These are phyloP conservation scores for Pyralis farinalis DNA, from an alignment of 2,888 invertebrate species.

Conservation along the genomic window DNA sequence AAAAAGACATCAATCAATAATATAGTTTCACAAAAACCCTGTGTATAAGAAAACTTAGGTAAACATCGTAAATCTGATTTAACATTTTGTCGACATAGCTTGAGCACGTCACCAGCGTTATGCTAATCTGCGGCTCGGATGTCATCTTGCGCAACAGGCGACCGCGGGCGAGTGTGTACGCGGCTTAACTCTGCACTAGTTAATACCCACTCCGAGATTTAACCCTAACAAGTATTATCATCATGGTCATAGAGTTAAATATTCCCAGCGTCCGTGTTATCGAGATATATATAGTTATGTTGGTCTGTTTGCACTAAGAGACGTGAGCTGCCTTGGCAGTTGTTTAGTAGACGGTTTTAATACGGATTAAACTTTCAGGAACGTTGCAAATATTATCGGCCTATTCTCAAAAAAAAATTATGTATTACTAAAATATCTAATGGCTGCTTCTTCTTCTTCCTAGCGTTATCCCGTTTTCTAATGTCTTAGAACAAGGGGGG, in stretches of 20 bases:
- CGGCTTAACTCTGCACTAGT: conserved; percentile 57
- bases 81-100: neutral
- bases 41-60: too few species aligned
- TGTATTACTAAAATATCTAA: too few species aligned
- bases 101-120: conserved; percentile 52
- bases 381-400: too few species aligned
- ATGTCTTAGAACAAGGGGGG: too few species aligned
- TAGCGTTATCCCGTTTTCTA: too few species aligned
- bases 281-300: neutral
- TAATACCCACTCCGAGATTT: conserved; percentile 51
- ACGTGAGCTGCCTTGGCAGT: neutral
- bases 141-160: conserved; percentile 78
- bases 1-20: too few species aligned
- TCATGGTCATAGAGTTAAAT: conserved; percentile 25
- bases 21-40: too few species aligned
- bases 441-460: too few species aligned
- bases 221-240: conserved; percentile 34
- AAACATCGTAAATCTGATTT: too few species aligned
- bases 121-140: conserved; percentile 73
- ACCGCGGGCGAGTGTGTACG: conserved; percentile 53
- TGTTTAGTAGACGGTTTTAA: neutral
- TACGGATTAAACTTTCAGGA: too few species aligned
- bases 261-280: neutral
- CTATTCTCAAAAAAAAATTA: too few species aligned
- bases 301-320: neutral